These are phyloP conservation scores for Petaurus breviceps DNA, from an alignment of 2,113 vertebrate genomes.

Conservation along the genomic window DNA sequence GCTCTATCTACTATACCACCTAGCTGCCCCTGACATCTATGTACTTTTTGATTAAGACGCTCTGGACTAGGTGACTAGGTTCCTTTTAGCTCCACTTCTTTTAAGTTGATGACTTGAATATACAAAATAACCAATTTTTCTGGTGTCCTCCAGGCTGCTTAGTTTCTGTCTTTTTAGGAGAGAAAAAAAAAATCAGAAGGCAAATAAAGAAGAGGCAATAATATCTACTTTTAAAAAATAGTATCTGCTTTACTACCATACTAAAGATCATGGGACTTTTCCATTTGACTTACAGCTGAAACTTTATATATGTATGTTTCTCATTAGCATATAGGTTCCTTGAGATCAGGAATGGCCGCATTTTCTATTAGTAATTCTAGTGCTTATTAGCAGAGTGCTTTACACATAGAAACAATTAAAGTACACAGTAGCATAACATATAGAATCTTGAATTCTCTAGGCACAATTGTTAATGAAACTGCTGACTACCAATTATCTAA, in stretches of 20 bases:
- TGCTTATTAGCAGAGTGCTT: background rate
- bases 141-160: background rate
- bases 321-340: background rate
- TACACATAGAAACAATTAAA: no score
- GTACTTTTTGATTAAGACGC: background rate
- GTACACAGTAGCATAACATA: no score
- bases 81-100: background rate
- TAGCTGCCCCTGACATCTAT: background rate
- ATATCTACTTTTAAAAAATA: no score
- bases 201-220: background rate
- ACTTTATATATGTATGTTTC: background rate
- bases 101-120: background rate
- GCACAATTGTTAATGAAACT: background rate
- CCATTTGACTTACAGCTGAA: background rate
- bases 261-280: background rate
- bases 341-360: background rate
- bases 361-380: background rate
- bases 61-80: background rate
- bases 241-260: background rate
- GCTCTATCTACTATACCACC: no score
- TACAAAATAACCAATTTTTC: background rate
- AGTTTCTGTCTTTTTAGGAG: background rate
- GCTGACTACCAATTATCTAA: background rate
- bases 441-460: background rate
- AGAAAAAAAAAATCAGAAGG: background rate